Conservation (phyloP, 2,113 vertebrate genomes). For the Actinemys pallida region DNA sequence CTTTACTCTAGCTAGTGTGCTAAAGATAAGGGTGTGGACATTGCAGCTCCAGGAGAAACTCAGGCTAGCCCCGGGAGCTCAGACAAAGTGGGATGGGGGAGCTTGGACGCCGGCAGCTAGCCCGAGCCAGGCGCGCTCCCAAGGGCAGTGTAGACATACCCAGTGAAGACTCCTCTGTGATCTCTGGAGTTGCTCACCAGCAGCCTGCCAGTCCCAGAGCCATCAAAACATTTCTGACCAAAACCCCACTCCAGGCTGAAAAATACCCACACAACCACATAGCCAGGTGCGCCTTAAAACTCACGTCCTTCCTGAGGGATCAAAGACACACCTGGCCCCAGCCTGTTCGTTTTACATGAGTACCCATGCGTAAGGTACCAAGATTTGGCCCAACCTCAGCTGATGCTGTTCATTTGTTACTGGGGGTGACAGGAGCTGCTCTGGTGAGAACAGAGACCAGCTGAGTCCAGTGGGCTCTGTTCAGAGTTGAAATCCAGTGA, state of each 20-base stretch:
- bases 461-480: background rate
- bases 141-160: background rate
- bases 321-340: background rate
- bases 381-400: too few species aligned
- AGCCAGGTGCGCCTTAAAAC: background rate
- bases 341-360: background rate
- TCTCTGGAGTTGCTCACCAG: background rate
- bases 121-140: background rate
- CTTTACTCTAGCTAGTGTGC: background rate
- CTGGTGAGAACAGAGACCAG: background rate
- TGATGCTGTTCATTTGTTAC: too few species aligned
- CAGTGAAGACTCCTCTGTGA: too few species aligned
- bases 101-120: background rate
- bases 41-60: background rate
- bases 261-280: background rate
- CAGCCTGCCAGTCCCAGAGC: background rate
- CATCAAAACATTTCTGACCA: background rate
- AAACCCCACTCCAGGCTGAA: background rate
- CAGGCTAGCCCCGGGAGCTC: background rate
- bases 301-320: background rate
- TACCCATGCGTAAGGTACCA: background rate
- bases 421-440: too few species aligned
- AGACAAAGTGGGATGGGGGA: fast-evolving
- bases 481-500: too few species aligned
- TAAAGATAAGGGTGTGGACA: background rate